phyloP scores from a whole-genome alignment of 1,140 invertebrate genomes.

The Drosophila equinoxialis region DNA sequence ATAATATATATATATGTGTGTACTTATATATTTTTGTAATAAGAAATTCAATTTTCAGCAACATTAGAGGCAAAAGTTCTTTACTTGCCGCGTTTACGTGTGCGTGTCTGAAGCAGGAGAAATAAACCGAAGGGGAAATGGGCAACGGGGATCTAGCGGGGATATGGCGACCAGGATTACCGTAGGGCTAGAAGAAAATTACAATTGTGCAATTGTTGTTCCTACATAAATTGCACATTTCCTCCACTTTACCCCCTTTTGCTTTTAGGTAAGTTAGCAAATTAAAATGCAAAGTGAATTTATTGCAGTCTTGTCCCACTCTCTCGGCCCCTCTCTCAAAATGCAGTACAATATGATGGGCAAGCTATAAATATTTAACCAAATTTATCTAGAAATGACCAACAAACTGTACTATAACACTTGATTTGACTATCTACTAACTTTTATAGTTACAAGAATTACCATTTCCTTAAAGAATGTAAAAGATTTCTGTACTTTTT shows the following conservation, averaged over 20 bases:
- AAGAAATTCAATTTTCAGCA: constrained; percentile 81
- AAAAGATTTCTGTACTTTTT: no score
- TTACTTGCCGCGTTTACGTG: constrained; percentile 59
- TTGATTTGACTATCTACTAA: no score
- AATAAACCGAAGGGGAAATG: not conserved
- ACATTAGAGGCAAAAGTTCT: constrained; percentile 74
- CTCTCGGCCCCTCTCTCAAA: not conserved
- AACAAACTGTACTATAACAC: no score
- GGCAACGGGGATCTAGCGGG: not conserved
- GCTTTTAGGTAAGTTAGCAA: constrained; percentile 29
- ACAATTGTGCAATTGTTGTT: constrained; percentile 47
- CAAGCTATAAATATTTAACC: constrained; percentile 20
- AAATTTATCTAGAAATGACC: no score
- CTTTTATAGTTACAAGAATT: no score
- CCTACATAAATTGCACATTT: constrained; percentile 50
- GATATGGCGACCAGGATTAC: not conserved
- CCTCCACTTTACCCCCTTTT: constrained; percentile 16
- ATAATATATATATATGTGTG: constrained; percentile 17
- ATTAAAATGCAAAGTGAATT: constrained; percentile 59
- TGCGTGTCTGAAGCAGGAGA: constrained; percentile 33
- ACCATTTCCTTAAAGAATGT: no score
- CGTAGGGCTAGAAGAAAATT: constrained; percentile 50
- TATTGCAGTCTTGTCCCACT: constrained; percentile 32
- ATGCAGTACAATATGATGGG: not conserved
- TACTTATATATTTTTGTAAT: constrained; percentile 48